A percentile compares a stretch with the other conserved stretches of the same genome.
These are phyloP conservation scores for Perca flavescens DNA, from an alignment of 2,113 vertebrate genomes.

Conservation along the genomic window DNA sequence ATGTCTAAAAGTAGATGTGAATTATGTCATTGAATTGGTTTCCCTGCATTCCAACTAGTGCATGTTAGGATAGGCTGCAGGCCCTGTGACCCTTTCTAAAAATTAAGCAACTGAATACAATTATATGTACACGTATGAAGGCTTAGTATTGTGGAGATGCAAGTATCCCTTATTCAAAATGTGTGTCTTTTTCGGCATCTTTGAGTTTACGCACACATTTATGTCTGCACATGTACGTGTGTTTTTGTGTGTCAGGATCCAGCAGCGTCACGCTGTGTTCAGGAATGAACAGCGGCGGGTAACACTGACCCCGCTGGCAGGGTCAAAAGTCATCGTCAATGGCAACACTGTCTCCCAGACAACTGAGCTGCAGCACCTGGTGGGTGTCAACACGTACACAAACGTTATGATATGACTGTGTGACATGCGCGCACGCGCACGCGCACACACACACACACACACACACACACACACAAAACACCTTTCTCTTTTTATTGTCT, in stretches of 20 bases:
- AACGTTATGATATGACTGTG: not conserved
- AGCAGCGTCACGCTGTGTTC: slow-evolving; percentile 88
- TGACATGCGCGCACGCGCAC: not conserved
- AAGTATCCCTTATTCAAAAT: too few species aligned
- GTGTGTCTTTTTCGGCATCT: not conserved
- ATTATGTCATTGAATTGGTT: not conserved
- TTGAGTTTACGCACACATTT: not conserved
- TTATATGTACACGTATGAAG: not conserved
- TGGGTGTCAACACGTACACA: slow-evolving; percentile 58
- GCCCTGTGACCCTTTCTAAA: not conserved
- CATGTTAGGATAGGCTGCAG: not conserved
- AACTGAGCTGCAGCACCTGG: slow-evolving; percentile 88
- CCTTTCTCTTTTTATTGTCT: too few species aligned
- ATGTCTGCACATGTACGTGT: not conserved
- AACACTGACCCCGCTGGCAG: slow-evolving; percentile 78
- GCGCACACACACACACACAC: not conserved
- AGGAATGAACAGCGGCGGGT: slow-evolving; percentile 84
- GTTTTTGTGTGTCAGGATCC: slow-evolving; percentile 82
- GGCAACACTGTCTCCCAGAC: slow-evolving; percentile 79
- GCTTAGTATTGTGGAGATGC: not conserved
- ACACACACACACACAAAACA: not conserved
- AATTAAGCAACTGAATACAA: not conserved
- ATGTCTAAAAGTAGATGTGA: not conserved
- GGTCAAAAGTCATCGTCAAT: slow-evolving; percentile 88
- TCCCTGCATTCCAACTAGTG: not conserved